phyloP scores from a whole-genome alignment of 2,797 vertebrate species.

The Pterois miles region DNA sequence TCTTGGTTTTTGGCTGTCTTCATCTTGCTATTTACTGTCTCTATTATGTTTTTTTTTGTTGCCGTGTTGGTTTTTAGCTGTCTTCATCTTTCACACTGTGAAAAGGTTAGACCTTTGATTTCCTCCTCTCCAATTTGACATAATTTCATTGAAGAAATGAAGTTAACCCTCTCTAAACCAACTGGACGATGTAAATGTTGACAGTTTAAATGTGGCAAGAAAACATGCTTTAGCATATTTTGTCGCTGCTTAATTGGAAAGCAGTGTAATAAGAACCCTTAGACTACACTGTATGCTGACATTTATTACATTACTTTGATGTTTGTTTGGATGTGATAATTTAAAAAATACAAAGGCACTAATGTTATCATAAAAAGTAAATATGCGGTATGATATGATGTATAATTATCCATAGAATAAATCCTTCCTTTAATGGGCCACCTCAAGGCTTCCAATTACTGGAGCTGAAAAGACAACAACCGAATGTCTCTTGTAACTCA shows the following conservation, averaged over 20 bases:
- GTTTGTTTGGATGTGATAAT: slow-evolving; percentile 3
- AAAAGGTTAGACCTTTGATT: background rate
- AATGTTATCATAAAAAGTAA: background rate
- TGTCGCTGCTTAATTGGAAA: background rate
- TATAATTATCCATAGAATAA: background rate
- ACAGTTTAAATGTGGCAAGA: background rate
- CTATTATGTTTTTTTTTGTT: no score
- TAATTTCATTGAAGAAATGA: background rate
- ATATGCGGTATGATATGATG: background rate
- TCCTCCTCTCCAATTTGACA: background rate
- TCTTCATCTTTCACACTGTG: background rate
- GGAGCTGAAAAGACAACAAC: slow-evolving; percentile 24
- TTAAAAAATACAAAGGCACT: background rate
- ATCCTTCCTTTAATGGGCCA: background rate
- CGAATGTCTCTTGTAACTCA: slow-evolving; percentile 12
- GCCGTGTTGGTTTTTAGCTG: no score
- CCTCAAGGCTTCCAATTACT: slow-evolving; percentile 19
- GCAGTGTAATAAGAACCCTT: background rate
- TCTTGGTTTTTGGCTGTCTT: accelerated
- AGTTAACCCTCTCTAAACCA: background rate
- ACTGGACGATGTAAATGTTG: background rate
- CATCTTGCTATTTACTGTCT: no score
- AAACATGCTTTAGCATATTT: background rate
- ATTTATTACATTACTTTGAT: background rate
- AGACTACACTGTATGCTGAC: background rate